A percentile compares a stretch with the other conserved stretches of the same genome.
Evolutionary conservation across 2,113 vertebrate species (phyloP).

Genomic region (Condylura cristata): DNA sequence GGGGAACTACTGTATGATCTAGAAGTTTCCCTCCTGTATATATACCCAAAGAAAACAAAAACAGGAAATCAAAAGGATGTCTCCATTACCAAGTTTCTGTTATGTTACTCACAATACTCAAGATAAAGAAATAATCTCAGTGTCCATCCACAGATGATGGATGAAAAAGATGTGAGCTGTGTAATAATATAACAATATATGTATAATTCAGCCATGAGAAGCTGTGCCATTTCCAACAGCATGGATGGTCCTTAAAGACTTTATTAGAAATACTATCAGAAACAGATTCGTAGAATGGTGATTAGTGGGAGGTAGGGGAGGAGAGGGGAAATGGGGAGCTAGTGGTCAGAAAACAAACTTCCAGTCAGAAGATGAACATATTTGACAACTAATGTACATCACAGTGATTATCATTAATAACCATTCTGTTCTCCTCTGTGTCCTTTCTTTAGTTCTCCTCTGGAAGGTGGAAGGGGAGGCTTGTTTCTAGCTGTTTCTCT

Average conservation of each 20-base stretch:
- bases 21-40: neutral
- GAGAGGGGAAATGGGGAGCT: neutral
- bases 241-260: neutral
- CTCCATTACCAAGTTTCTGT: neutral
- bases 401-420: neutral
- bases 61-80: neutral
- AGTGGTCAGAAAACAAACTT: neutral
- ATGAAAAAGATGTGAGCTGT: neutral
- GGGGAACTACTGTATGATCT: neutral
- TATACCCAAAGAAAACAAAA: neutral
- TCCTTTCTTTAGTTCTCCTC: neutral
- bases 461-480: neutral
- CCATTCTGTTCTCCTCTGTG: neutral
- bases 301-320: neutral
- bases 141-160: neutral
- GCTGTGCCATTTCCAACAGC: neutral
- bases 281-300: neutral
- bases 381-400: neutral
- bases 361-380: neutral
- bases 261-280: neutral
- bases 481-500: neutral
- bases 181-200: neutral
- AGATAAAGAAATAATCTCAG: neutral
- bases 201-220: neutral
- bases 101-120: neutral